Percentiles rank a stretch among this genome's conserved stretches.
Conservation (phyloP, 1,140 invertebrate genomes). For the Chlorops oryzae region DNA sequence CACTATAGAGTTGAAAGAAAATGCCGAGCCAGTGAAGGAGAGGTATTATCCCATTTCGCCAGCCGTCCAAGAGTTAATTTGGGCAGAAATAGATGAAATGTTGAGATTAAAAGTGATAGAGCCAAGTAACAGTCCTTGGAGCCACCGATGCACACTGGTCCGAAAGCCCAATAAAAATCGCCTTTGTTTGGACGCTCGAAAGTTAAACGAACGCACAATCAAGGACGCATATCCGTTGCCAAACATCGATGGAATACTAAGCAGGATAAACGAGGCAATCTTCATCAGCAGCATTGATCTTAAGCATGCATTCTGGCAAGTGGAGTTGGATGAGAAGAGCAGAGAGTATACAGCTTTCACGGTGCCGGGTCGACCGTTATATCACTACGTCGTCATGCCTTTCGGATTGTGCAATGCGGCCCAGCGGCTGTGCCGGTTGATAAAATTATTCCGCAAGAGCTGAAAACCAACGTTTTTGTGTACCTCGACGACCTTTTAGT, state of each 20-base stretch:
- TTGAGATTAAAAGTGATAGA: slow-evolving; percentile 15
- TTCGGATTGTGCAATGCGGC: slow-evolving; percentile 50
- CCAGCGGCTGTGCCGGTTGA: slow-evolving; percentile 48
- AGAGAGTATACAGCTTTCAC: slow-evolving; percentile 48
- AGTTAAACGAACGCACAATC: slow-evolving; percentile 13
- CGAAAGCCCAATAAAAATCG: slow-evolving; percentile 10
- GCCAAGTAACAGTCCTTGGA: slow-evolving; percentile 17
- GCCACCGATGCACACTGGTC: slow-evolving; percentile 14
- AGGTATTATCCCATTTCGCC: slow-evolving; percentile 7
- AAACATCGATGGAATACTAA: slow-evolving; percentile 19
- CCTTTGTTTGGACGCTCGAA: slow-evolving; percentile 18
- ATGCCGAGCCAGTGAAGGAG: background rate
- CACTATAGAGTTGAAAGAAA: background rate
- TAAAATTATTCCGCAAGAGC: slow-evolving; percentile 27
- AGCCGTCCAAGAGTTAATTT: background rate
- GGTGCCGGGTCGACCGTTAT: slow-evolving; percentile 37
- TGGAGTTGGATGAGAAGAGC: slow-evolving; percentile 26
- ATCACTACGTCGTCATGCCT: slow-evolving; percentile 37
- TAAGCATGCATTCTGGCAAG: slow-evolving; percentile 42
- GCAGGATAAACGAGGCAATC: slow-evolving; percentile 16
- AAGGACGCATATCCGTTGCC: slow-evolving; percentile 19
- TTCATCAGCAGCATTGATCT: slow-evolving; percentile 32
- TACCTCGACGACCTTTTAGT: slow-evolving; percentile 52
- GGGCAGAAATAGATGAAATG: slow-evolving; percentile 12
- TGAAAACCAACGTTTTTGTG: slow-evolving; percentile 25